Base-by-base conservation (phyloP, 2,113 vertebrate species). In the Pomatostomus ruficeps region DNA sequence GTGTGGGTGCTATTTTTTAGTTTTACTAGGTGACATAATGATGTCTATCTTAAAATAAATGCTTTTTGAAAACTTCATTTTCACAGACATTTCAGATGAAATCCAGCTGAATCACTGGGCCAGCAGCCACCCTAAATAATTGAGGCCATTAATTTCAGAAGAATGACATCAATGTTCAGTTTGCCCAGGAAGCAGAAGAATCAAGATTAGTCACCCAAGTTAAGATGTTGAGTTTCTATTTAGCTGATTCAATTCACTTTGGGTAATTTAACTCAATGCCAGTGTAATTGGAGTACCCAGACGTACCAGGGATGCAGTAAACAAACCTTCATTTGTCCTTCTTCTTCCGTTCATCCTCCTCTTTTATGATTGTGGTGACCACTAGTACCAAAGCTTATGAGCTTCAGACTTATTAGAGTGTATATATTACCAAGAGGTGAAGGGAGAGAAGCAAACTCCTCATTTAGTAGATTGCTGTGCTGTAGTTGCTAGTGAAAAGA, bases 11-110 rank as follows among this genome's bases (percentile, higher is more conserved):
- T 91, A 76, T 91, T 91, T 95, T 88, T 91, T 83, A 74, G 78
- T 96, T 95, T 96, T 94, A 83, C 75, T 83, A 88, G 88, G 93
- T 90, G 72, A 93, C 63, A 80, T 88, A 94, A 88, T 65, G 6
- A 90, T 86, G 75, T 94, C 91, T 93, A 43, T 75, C 94, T 79
- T 88, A 90, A 94, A 95, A 96, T 89, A 94, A 95, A 91, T 93
- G n/a, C 33, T 67, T 95, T 90, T 83, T 52, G 85, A 93, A 75
- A 77, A 80, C 52, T 93, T 90, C 35, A 73, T 95, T 96, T 96
- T 91, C 78, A 66, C 86, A 96, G 82, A 76, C 43, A 66, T 82
- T 85, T 88, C 75, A 88, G 91, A 94, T 70, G 11, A 76, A 85
- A 89, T 91, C 74, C 91, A 95, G 55, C 63, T 94, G 87, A 96